These are phyloP conservation scores for Rostratula benghalensis DNA, from an alignment of 2,113 vertebrate species.

Conservation along the genomic window DNA sequence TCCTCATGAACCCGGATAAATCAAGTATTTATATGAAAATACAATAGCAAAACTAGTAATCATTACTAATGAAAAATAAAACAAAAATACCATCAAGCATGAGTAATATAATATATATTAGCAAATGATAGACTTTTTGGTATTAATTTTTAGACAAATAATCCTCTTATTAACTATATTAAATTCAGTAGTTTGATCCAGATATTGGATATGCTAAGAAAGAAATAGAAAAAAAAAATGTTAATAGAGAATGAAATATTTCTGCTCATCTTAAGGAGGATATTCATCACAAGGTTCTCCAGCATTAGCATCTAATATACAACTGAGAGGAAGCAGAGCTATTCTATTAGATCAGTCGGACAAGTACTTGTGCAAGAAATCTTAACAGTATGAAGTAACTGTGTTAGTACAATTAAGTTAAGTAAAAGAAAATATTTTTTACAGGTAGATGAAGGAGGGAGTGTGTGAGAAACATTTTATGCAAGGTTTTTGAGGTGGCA, in stretches of 20 bases:
- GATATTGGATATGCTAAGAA: background rate
- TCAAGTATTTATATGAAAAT: background rate
- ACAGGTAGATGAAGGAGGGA: background rate
- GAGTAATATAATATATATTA: background rate
- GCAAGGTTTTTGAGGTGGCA: background rate
- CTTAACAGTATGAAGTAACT: background rate
- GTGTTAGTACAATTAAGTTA: background rate
- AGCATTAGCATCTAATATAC: background rate
- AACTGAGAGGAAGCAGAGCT: background rate
- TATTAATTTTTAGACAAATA: background rate
- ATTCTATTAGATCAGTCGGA: background rate
- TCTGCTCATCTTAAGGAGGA: background rate
- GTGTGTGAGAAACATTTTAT: background rate
- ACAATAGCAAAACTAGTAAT: background rate
- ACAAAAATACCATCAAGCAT: background rate
- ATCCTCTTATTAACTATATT: background rate
- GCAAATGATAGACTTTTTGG: background rate
- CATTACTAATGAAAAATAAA: background rate
- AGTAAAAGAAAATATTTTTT: background rate
- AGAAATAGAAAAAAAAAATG: background rate
- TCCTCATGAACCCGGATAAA: background rate
- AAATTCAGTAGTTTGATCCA: background rate
- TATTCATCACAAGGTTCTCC: background rate
- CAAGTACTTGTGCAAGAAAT: background rate
- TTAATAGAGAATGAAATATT: background rate